A percentile compares a stretch with the other conserved stretches of the same genome.
phyloP scores from a whole-genome alignment of 1,140 invertebrate genomes.

The Aphis craccivora region DNA sequence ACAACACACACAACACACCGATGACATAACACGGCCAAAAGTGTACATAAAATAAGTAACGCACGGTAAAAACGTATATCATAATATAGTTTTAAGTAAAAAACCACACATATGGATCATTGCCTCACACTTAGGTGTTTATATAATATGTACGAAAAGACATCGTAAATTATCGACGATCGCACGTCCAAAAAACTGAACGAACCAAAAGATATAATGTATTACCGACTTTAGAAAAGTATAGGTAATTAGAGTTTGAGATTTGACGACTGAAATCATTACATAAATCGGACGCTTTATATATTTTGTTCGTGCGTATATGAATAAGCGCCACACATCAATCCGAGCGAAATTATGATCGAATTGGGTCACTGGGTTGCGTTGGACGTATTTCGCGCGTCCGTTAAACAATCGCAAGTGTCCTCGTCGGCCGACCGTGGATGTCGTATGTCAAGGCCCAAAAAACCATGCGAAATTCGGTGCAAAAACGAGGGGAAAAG shows the following conservation, averaged over 20 bases:
- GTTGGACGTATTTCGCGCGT: slow-evolving; percentile 8
- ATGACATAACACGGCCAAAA: not conserved
- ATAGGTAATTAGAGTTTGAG: not conserved
- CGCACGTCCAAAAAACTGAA: not conserved
- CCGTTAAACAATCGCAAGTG: not conserved
- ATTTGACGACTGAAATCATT: not conserved
- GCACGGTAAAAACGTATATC: not conserved
- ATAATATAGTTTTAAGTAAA: slow-evolving; percentile 16
- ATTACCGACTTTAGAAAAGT: not conserved
- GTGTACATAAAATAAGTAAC: not conserved
- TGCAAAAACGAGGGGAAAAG: not conserved
- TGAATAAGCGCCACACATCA: not conserved
- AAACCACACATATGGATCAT: not conserved
- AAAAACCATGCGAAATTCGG: slow-evolving; percentile 3
- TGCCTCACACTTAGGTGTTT: too few species aligned
- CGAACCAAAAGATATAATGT: not conserved
- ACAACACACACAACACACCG: not conserved
- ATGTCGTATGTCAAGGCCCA: slow-evolving; percentile 10
- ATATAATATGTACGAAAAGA: not conserved
- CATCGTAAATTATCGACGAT: not conserved
- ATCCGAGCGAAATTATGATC: not conserved
- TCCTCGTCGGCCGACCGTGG: not conserved
- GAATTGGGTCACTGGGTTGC: slow-evolving; percentile 28
- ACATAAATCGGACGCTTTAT: not conserved
- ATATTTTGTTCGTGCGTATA: not conserved